Conservation (phyloP, 2,888 invertebrate species). For the Choreutis nemorana region DNA sequence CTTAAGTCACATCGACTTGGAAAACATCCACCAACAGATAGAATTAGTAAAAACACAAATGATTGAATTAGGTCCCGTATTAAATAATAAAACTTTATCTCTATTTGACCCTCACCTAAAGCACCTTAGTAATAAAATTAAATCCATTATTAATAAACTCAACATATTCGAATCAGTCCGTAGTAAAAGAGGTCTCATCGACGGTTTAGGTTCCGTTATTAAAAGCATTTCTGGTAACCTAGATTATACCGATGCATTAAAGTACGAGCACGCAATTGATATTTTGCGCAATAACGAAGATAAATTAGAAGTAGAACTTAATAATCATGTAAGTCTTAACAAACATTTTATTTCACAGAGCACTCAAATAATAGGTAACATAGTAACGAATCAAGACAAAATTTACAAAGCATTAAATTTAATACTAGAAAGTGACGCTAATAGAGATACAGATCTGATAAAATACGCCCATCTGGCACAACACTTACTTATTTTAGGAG, state of each 20-base stretch:
- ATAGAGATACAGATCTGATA: conserved; percentile 3
- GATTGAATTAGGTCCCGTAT: too few relatives aligned
- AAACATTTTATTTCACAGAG: conserved; percentile 11
- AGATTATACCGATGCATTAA: conserved; percentile 13
- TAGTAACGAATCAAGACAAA: conserved; percentile 10
- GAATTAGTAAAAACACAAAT: too few relatives aligned
- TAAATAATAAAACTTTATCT: too few relatives aligned
- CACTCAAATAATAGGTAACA: conserved; percentile 5
- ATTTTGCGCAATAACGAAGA: conserved; percentile 11
- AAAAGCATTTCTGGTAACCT: conserved; percentile 15
- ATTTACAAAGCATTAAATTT: conserved; percentile 6
- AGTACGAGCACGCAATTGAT: conserved; percentile 14
- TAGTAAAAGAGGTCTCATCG: conserved; percentile 3
- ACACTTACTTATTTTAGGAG: background rate
- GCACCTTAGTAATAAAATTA: too few relatives aligned
- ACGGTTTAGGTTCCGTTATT: conserved; percentile 13
- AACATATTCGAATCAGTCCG: too few relatives aligned
- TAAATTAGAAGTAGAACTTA: conserved; percentile 11
- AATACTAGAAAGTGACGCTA: background rate
- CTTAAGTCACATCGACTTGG: too few relatives aligned
- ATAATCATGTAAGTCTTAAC: conserved; percentile 13
- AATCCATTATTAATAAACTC: too few relatives aligned
- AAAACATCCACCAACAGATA: too few relatives aligned
- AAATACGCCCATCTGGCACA: conserved; percentile 9
- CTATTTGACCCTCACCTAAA: too few relatives aligned